Conservation (phyloP, 1,140 invertebrate species). For the Drosophila insularis region DNA sequence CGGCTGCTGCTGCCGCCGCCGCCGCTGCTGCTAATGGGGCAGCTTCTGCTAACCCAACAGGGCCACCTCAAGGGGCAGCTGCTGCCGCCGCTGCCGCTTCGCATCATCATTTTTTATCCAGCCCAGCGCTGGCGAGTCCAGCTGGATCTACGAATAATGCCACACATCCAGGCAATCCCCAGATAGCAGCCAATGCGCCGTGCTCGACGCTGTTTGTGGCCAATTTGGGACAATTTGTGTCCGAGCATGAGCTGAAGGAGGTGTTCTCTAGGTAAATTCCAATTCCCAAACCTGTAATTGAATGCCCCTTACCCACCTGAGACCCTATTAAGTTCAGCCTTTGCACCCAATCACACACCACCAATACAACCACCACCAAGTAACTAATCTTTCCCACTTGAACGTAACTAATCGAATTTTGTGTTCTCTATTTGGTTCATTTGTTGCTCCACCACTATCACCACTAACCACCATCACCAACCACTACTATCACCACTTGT, state of each 20-base stretch:
- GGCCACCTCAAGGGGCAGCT: slow-evolving; percentile 62
- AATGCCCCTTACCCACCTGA: neutral
- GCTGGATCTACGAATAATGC: slow-evolving; percentile 88
- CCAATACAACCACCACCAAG: slow-evolving; percentile 6
- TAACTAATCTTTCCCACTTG: slow-evolving; percentile 11
- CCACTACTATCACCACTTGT: slow-evolving; percentile 44
- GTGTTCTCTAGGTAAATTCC: slow-evolving; percentile 95
- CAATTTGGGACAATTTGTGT: slow-evolving; percentile 97
- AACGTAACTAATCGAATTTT: slow-evolving; percentile 24
- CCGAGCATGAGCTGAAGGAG: slow-evolving; percentile 98
- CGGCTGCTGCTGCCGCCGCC: slow-evolving; percentile 68
- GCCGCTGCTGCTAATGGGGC: slow-evolving; percentile 48
- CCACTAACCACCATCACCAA: slow-evolving; percentile 4
- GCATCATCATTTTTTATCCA: slow-evolving; percentile 88
- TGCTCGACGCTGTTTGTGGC: slow-evolving; percentile 99
- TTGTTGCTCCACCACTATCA: slow-evolving; percentile 31
- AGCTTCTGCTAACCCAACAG: slow-evolving; percentile 50
- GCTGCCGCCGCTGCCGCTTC: slow-evolving; percentile 74
- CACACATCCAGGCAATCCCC: slow-evolving; percentile 83
- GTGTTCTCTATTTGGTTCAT: slow-evolving; percentile 53
- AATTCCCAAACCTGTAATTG: neutral
- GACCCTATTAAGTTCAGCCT: neutral
- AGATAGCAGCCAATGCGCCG: slow-evolving; percentile 86
- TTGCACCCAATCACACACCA: slow-evolving; percentile 15
- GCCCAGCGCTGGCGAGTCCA: slow-evolving; percentile 92